Percentiles rank a stretch among this genome's conserved stretches.
Conservation (phyloP, 2,888 invertebrate genomes). For the Ochropacha duplaris region DNA sequence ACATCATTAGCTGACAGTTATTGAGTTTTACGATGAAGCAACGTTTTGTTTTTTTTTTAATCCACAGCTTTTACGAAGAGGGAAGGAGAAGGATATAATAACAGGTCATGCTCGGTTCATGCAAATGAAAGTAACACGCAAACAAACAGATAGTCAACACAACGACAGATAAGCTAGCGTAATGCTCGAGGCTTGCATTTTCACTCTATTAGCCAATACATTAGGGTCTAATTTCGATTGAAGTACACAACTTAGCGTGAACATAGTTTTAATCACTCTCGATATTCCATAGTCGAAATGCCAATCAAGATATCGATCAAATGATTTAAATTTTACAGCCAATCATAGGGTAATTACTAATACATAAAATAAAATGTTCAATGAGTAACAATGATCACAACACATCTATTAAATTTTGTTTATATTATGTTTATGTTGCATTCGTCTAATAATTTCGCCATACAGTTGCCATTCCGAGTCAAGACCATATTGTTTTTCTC, state of each 20-base stretch:
- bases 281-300: slow-evolving; percentile 28
- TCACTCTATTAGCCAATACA: slow-evolving; percentile 64
- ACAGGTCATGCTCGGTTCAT: slow-evolving; percentile 77
- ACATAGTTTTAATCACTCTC: slow-evolving; percentile 20
- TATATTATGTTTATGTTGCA: slow-evolving; percentile 55
- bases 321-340: slow-evolving; percentile 58
- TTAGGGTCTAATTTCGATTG: slow-evolving; percentile 60
- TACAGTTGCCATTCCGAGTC: slow-evolving; percentile 79
- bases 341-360: slow-evolving; percentile 65
- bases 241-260: slow-evolving; percentile 36
- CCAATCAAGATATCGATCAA: slow-evolving; percentile 36
- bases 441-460: slow-evolving; percentile 79
- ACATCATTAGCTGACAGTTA: not conserved
- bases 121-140: slow-evolving; percentile 81
- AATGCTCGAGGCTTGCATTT: slow-evolving; percentile 69
- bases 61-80: slow-evolving; percentile 59
- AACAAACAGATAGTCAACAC: slow-evolving; percentile 75
- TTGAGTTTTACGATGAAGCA: slow-evolving; percentile 33
- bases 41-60: slow-evolving; percentile 41
- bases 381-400: slow-evolving; percentile 65
- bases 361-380: slow-evolving; percentile 45
- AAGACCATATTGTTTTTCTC: slow-evolving; percentile 70
- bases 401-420: slow-evolving; percentile 63
- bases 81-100: slow-evolving; percentile 63
- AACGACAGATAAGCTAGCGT: slow-evolving; percentile 72